Evolutionary conservation across 2,113 vertebrate species (phyloP), one percentile per base, ranked within the genome.

Genomic region (Caranx ignobilis): DNA sequence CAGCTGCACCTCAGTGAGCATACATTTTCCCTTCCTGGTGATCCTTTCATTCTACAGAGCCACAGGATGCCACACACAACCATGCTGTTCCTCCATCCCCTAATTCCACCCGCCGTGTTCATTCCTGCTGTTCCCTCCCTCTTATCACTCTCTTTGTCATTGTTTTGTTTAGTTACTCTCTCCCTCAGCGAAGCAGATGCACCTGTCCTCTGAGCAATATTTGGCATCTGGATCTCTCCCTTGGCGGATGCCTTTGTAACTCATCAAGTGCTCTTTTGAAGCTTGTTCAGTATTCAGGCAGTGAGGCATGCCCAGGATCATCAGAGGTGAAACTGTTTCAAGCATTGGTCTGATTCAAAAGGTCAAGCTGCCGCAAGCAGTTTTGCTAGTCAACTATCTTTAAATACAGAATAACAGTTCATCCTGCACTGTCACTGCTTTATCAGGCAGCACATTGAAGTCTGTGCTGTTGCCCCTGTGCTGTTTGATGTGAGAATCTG

Each of bases 321-420:
- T 83, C 74, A 54, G 66, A 75, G 80, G 80, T 84, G 87, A 91
- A 83, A 84, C 39, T n/a, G 81, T 79, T 82, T 79, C 81, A 80
- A 82, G 82, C 64, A 34, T 61, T 64, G 12, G 77, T 67, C 66
- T 71, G 72, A 89, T 81, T 85, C 54, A 45, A 90, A 89, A 93
- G 93, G 83, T 91, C 93, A 86, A 81, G 63, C 78, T 89, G 87
- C 81, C 86, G 90, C 75, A 76, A 88, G 78, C 76, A 77, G 48
- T 88, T 88, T 71, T 74, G 61, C 54, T 59, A 21, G 65, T 83
- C 74, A 75, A 76, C 65, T 73, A 67, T 78, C 74, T 82, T 80
- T 77, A 84, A 89, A 88, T 54, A 56, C 69, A 43, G 43, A 62
- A 43, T 0, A 60, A 73, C 5, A 59, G 26, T 45, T 37, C 26